Evolutionary conservation across 2,113 vertebrate genomes (phyloP), one percentile per base, ranked within the genome.

Genomic region (Tragulus kanchil): DNA sequence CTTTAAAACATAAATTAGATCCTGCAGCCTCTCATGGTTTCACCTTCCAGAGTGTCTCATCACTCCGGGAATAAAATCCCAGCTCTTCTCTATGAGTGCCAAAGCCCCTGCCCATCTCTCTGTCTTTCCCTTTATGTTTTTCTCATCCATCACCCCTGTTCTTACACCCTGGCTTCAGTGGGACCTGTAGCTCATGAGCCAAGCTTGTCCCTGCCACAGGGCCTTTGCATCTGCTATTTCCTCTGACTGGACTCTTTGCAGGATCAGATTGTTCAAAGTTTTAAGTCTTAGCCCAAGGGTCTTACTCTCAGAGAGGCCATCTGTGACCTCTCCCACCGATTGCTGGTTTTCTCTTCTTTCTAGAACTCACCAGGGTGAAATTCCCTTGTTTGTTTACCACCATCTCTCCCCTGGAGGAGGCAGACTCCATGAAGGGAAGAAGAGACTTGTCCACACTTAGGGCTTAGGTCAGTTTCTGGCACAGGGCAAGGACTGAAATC

Each of bases 51-150:
- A 8, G 31, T 31, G 48, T 54, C 42, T 71, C 31, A 13, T 23
- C 59, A 31, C 42, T 50, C 19, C 85, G 17, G 4, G 31, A 31
- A 36, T 13, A 26, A 69, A 56, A 48, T 10, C 52, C 42, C 58
- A 9, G 4, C 2, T 4, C 48, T 12, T 45, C 31, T 10, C 11
- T 1, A 0, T 11, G 26, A 56, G 8, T 61, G 15, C n/a, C 19
- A 4, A 52, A 45, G 56, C n/a, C 12, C 48, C 69, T 21, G 36
- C 36, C 42, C 86, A 1, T 17, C 17, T 28, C 12, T 73, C n/a
- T 4, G 8, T 48, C 8, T 11, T 5, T 15, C 36, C 10, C 14
- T n/a, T 23, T 6, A 31, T 11, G n/a, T 59, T 31, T 36, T 11
- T 25, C 31, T 11, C 45, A 13, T 69, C 45, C 6, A 1, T 21